A percentile compares a stretch with the other conserved stretches of the same genome.
These are phyloP conservation scores for Poecile montanus DNA, from an alignment of 2,797 vertebrate genomes.

Conservation along the genomic window DNA sequence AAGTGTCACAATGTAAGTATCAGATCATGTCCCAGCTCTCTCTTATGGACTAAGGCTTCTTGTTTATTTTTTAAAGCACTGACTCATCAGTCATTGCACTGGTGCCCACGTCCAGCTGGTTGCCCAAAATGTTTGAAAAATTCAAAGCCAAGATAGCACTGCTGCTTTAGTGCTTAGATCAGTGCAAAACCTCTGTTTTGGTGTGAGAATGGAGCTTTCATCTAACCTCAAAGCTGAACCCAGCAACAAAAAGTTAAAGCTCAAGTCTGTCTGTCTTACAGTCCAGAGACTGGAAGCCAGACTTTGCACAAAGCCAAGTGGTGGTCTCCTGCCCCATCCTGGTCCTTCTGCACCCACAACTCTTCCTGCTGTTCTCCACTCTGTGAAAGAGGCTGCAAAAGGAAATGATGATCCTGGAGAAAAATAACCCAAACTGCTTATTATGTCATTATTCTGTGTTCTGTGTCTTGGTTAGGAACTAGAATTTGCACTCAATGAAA, in stretches of 20 bases:
- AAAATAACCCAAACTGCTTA: neutral
- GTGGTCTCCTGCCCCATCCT: neutral
- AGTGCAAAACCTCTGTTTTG: neutral
- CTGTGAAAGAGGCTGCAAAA: neutral
- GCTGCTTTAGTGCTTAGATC: neutral
- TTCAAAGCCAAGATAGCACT: neutral
- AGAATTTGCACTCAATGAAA: neutral
- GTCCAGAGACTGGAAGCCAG: neutral
- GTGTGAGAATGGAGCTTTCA: neutral
- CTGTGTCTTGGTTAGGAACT: neutral
- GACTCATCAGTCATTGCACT: neutral
- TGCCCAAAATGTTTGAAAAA: neutral
- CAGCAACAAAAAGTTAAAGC: neutral
- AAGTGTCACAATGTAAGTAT: neutral
- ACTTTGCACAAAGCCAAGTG: neutral
- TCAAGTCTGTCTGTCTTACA: neutral
- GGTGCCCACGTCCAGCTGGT: neutral
- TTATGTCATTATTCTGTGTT: neutral
- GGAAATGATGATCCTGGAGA: neutral
- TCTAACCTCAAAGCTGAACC: neutral
- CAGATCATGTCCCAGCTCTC: neutral
- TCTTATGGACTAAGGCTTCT: neutral
- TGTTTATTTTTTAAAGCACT: neutral
- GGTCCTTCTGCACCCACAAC: neutral
- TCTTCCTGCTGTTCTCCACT: neutral